Base-by-base conservation (phyloP, 1,140 invertebrate genomes). In the Drosophila subpulchrella region DNA sequence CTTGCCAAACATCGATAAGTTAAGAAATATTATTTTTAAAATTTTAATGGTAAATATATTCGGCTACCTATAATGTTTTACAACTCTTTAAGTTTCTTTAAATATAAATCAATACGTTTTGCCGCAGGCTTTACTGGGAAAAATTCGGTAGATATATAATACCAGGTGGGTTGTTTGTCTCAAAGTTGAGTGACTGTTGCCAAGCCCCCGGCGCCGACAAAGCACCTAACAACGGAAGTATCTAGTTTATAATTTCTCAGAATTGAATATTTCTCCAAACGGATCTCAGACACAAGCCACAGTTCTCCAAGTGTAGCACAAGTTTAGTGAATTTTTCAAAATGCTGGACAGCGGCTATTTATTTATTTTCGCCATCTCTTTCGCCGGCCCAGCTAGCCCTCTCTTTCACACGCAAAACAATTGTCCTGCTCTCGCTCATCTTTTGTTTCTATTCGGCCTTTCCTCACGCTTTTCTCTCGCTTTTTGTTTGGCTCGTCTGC, bases 401-500 rank as follows among this genome's bases (percentile, higher is more conserved):
- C 48, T 39, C 50, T 34, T 62, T 62, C 51, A 20, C 63, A 27
- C 39, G 34, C 11, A 47, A n/a, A 47, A 70, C 56, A 68, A 71
- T 71, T 71, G 67, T 70, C 67, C 20, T 71, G 41, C 42, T 48
- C 41, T 48, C 41, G 67, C 67, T 57, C 42, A 44, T 66, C 65
- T 53, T 58, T 71, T 71, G 67, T 71, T 71, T 58, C 44, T 50
- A 41, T 57, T 34, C 48, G 62, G 7, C 60, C 10, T 55, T 70
- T 70, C 34, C 44, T 46, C 42, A 46, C 50, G 51, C 48, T 39
- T 56, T 70, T 55, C 27, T 55, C 32, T n/a, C 44, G 17, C 30
- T 50, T 56, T 39, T 34, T 57, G 50, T 57, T 70, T 57, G 24
- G 15, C 27, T 46, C 24, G 32, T 32, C n/a, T 50, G 30, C 12